Evolutionary conservation across 2,113 vertebrate genomes (phyloP).

Genomic region (Phrynosoma blainvillii): DNA sequence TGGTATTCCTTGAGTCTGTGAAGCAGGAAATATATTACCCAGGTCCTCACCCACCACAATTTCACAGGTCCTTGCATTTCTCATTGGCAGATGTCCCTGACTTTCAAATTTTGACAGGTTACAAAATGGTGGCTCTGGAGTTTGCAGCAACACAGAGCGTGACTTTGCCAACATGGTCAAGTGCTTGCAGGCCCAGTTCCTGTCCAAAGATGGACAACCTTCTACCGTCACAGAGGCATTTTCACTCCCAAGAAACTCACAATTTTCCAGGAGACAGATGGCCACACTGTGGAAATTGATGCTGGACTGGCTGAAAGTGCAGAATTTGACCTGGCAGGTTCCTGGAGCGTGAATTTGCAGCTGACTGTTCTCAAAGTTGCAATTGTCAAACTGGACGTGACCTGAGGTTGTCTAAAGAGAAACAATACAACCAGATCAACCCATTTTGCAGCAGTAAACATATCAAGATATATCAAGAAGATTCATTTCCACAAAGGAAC

Average conservation of each 20-base stretch:
- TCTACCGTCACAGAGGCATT: constrained; percentile 89
- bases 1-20: constrained; percentile 41
- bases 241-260: constrained; percentile 90
- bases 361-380: constrained; percentile 90
- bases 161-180: constrained; percentile 81
- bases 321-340: constrained; percentile 91
- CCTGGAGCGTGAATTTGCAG: constrained; percentile 87
- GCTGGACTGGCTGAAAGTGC: constrained; percentile 89
- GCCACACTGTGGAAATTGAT: constrained; percentile 83
- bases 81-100: constrained; percentile 23
- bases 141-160: constrained; percentile 52
- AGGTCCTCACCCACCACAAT: constrained; percentile 63
- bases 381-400: constrained; percentile 90
- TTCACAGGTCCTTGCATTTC: constrained; percentile 68
- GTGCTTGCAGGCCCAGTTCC: constrained; percentile 92
- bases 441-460: not conserved
- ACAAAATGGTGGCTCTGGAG: constrained; percentile 43
- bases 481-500: not conserved
- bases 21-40: constrained; percentile 53
- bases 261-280: constrained; percentile 88
- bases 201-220: constrained; percentile 84
- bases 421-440: constrained; percentile 33
- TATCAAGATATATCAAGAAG: not conserved
- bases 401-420: constrained; percentile 84
- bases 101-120: not conserved